Evolutionary conservation across 2,888 invertebrate genomes (phyloP).

Genomic region (Opisthograptis luteolata): DNA sequence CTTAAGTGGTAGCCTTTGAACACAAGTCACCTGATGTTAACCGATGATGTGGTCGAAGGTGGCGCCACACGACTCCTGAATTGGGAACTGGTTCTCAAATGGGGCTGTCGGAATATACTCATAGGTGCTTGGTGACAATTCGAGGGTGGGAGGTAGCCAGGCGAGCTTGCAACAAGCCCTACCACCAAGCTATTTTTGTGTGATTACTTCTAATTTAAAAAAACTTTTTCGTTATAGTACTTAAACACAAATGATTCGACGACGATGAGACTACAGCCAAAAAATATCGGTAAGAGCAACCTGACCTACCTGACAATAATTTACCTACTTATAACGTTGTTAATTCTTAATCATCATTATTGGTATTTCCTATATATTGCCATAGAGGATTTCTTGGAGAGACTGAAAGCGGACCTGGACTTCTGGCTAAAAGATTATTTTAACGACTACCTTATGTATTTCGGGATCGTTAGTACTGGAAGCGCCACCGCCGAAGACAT

Average conservation of each 20-base stretch:
- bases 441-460: constrained; percentile 63
- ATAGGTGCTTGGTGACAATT: too few species aligned
- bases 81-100: too few species aligned
- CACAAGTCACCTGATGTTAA: too few species aligned
- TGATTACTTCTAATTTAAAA: background rate
- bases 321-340: too few species aligned
- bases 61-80: too few species aligned
- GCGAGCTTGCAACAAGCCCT: too few species aligned
- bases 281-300: constrained; percentile 46
- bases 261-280: constrained; percentile 31
- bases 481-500: constrained; percentile 40
- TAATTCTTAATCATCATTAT: background rate
- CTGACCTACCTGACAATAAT: too few species aligned
- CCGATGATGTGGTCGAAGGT: too few species aligned
- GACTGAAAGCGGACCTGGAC: constrained; percentile 62
- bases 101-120: too few species aligned
- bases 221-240: constrained; percentile 46
- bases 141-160: too few species aligned
- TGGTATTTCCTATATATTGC: constrained; percentile 8
- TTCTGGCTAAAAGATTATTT: constrained; percentile 72
- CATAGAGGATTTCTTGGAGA: constrained; percentile 55
- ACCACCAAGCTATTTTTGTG: too few species aligned
- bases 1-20: too few species aligned
- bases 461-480: constrained; percentile 35
- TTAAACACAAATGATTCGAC: constrained; percentile 29